Percentiles rank a stretch among this genome's conserved stretches.
Evolutionary conservation across 2,888 invertebrate species (phyloP).

Genomic region (Monoplex corrugatus): DNA sequence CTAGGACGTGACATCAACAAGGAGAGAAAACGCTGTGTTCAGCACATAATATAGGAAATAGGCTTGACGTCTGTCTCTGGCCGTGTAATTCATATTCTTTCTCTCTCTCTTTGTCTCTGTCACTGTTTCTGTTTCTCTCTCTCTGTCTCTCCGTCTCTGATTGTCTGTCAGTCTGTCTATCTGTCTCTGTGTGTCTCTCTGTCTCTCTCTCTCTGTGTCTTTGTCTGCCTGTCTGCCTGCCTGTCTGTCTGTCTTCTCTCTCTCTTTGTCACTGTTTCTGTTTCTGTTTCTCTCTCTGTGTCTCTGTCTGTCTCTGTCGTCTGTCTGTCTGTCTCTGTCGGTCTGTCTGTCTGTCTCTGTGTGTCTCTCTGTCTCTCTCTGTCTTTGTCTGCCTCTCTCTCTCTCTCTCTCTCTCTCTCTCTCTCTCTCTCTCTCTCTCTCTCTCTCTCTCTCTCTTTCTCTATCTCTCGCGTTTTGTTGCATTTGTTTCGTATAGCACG

Average conservation of each 20-base stretch:
- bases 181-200: neutral
- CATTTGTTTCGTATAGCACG: too few species aligned
- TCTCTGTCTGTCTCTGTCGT: neutral
- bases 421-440: neutral
- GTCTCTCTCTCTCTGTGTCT: neutral
- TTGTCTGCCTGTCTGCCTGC: neutral
- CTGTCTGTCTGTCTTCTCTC: neutral
- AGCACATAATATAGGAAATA: too few species aligned
- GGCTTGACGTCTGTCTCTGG: too few species aligned
- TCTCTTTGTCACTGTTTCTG: neutral
- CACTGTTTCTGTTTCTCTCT: too few species aligned
- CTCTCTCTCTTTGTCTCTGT: neutral
- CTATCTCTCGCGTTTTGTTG: too few species aligned
- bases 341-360: too few species aligned
- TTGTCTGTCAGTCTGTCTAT: neutral
- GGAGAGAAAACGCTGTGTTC: too few species aligned
- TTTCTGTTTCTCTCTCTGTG: neutral
- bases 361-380: neutral
- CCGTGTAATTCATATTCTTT: too few species aligned
- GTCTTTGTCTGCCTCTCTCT: neutral
- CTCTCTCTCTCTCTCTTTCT: neutral
- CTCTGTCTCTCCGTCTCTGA: neutral
- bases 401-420: neutral
- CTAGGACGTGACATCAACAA: too few species aligned
- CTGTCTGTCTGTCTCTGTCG: neutral